Evolutionary conservation across 2,113 vertebrate species (phyloP).

Genomic region (Lampris incognitus): DNA sequence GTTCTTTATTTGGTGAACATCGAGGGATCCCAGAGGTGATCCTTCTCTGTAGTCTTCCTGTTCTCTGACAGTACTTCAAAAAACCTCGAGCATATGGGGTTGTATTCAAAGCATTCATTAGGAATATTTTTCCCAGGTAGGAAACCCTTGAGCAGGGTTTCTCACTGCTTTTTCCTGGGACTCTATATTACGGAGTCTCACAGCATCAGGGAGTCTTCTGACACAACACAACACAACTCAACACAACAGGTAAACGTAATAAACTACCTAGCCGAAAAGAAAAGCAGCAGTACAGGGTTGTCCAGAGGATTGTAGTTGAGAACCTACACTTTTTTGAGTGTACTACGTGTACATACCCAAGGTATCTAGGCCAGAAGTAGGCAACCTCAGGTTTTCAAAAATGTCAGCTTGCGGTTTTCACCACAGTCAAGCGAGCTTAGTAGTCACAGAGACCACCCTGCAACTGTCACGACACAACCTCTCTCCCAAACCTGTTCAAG

Average conservation of each 20-base stretch:
- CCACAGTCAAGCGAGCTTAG: slow-evolving; percentile 6
- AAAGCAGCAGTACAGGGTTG: not conserved
- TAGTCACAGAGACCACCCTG: not conserved
- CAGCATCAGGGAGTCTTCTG: no score
- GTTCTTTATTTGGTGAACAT: not conserved
- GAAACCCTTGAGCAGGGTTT: no score
- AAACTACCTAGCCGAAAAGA: no score
- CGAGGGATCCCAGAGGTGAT: not conserved
- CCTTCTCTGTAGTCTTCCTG: not conserved
- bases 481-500: no score
- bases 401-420: not conserved
- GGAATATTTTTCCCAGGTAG: not conserved
- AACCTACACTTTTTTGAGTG: not conserved
- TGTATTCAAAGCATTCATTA: not conserved
- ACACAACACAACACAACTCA: not conserved
- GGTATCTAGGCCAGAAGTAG: slow-evolving; percentile 1
- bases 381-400: slow-evolving; percentile 16
- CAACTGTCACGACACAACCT: slow-evolving; percentile 14
- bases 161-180: no score
- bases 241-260: no score
- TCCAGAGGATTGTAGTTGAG: not conserved
- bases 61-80: not conserved
- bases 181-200: no score
- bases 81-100: not conserved
- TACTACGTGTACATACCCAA: not conserved